Evolutionary conservation across 2,797 vertebrate genomes (phyloP).

Genomic region (Limnodromus scolopaceus): DNA sequence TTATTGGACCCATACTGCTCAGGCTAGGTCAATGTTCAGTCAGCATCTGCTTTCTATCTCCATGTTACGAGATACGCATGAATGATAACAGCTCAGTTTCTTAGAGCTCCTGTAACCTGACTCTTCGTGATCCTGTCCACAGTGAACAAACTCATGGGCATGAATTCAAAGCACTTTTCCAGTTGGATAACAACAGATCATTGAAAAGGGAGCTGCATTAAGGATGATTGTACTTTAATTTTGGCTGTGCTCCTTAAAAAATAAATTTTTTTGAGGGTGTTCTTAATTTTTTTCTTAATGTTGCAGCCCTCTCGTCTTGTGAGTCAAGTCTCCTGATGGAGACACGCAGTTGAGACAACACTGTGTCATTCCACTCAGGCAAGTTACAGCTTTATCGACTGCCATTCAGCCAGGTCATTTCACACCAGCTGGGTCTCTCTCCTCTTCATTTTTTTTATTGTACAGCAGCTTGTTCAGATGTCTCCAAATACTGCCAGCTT

Average conservation of each 20-base stretch:
- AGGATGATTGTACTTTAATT: neutral
- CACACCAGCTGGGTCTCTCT: constrained; percentile 32
- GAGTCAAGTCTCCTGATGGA: neutral
- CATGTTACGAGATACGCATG: neutral
- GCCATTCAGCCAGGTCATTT: constrained; percentile 16
- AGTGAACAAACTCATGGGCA: neutral
- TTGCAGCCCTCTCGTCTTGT: neutral
- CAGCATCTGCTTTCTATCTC: constrained; percentile 45
- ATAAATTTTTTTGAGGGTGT: neutral
- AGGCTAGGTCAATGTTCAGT: neutral
- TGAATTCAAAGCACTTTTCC: neutral
- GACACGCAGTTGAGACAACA: neutral
- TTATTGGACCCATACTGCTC: neutral
- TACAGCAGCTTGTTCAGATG: constrained; percentile 18
- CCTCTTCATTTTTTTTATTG: neutral
- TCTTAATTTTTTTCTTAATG: neutral
- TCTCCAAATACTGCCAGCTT: constrained; percentile 23
- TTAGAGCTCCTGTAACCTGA: neutral
- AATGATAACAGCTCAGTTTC: neutral
- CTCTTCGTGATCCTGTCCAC: neutral
- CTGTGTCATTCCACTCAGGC: neutral
- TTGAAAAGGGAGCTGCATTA: neutral
- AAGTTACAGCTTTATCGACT: neutral
- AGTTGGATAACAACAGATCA: neutral
- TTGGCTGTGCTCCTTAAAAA: neutral